phyloP scores from a whole-genome alignment of 2,797 vertebrate genomes.

The Tenualosa ilisha region DNA sequence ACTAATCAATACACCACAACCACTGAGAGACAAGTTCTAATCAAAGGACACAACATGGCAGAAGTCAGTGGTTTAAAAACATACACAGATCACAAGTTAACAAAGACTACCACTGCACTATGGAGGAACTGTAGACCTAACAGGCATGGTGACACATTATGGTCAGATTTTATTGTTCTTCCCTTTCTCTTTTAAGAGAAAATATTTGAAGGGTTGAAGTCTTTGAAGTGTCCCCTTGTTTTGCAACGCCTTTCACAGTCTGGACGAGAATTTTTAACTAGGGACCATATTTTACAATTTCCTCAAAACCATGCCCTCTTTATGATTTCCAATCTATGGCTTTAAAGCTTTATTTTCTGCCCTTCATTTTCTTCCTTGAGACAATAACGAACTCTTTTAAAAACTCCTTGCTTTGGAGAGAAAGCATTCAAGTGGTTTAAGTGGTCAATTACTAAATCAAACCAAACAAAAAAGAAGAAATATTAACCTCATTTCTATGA shows the following conservation, averaged over 20 bases:
- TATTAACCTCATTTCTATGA: background rate
- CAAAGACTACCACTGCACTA: background rate
- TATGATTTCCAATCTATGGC: slow-evolving; percentile 29
- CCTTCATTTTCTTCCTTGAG: slow-evolving; percentile 18
- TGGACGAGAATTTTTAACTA: slow-evolving; percentile 17
- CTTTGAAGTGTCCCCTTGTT: slow-evolving; percentile 26
- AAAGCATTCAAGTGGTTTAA: slow-evolving; percentile 23
- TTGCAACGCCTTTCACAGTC: slow-evolving; percentile 23
- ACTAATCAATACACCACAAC: background rate
- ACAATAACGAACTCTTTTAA: slow-evolving; percentile 32
- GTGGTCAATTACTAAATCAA: slow-evolving; percentile 21
- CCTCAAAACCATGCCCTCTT: slow-evolving; percentile 5
- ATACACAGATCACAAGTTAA: background rate
- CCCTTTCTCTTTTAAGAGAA: background rate
- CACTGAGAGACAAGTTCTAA: background rate
- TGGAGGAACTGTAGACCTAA: background rate
- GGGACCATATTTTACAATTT: slow-evolving; percentile 29
- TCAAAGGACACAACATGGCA: background rate
- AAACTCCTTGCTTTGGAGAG: slow-evolving; percentile 14
- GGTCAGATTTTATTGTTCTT: background rate
- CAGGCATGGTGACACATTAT: background rate
- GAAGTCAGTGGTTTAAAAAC: background rate
- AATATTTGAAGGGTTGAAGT: slow-evolving; percentile 16
- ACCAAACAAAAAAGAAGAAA: background rate
- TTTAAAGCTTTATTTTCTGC: slow-evolving; percentile 27